These are phyloP conservation scores for Ailuropoda melanoleuca DNA, from an alignment of 2,113 vertebrate genomes.

Conservation along the genomic window DNA sequence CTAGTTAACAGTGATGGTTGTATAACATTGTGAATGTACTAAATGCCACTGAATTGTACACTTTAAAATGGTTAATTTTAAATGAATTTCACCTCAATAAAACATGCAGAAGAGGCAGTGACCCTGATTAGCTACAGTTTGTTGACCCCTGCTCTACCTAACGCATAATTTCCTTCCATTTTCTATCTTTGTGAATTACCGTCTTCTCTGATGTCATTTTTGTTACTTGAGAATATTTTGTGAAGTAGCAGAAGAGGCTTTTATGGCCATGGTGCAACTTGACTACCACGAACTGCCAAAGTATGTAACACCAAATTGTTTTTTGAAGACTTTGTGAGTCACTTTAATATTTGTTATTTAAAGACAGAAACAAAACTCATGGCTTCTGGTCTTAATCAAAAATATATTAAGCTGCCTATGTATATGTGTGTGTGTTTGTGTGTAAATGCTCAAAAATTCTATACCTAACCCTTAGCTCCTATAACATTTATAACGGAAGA, in stretches of 20 bases:
- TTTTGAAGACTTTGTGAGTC: background rate
- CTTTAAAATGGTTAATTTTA: background rate
- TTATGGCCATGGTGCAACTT: background rate
- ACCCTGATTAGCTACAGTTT: background rate
- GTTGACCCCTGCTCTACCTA: background rate
- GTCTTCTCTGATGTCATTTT: background rate
- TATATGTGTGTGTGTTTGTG: background rate
- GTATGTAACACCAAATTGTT: background rate
- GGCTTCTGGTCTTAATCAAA: background rate
- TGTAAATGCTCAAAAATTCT: background rate
- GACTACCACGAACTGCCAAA: background rate
- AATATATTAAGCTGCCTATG: background rate
- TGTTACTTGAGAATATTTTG: background rate
- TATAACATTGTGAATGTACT: background rate
- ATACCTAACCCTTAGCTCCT: background rate
- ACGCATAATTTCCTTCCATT: background rate
- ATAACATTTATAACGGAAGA: constrained; percentile 16
- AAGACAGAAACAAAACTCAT: background rate
- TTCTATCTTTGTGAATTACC: background rate
- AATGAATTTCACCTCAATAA: background rate
- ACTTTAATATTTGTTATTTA: background rate
- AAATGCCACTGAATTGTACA: background rate
- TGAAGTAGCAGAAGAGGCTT: background rate
- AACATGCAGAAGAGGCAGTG: background rate
- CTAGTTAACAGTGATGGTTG: background rate